Evolutionary conservation across 2,888 invertebrate genomes (phyloP).

Genomic region (Rapana venosa): DNA sequence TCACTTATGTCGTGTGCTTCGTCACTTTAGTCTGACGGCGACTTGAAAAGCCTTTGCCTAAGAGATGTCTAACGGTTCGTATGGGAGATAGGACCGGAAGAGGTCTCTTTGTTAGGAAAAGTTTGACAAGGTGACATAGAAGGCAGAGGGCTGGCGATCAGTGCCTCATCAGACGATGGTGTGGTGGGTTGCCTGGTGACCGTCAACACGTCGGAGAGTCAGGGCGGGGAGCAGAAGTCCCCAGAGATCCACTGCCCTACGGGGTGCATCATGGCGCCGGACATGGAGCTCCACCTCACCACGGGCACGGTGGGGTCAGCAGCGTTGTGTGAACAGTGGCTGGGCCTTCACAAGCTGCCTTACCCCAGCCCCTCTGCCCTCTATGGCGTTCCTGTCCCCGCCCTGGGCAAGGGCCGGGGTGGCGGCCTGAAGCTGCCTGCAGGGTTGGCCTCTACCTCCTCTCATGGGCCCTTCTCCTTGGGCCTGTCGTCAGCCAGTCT

Average conservation of each 20-base stretch:
- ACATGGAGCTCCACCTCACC: neutral
- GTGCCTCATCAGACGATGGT: neutral
- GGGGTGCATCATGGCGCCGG: slow-evolving; percentile 22
- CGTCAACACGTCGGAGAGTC: slow-evolving; percentile 5
- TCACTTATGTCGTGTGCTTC: neutral
- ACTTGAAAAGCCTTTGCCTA: neutral
- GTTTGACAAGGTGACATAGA: neutral
- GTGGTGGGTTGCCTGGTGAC: slow-evolving; percentile 31
- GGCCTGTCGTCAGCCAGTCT: neutral
- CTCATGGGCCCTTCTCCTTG: slow-evolving; percentile 19
- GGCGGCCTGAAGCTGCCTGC: neutral
- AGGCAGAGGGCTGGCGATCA: neutral
- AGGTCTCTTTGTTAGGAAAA: neutral
- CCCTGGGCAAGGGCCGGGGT: neutral
- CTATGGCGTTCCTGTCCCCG: slow-evolving; percentile 22
- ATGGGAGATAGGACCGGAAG: neutral
- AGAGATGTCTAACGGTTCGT: neutral
- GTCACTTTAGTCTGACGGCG: neutral
- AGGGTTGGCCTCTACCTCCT: neutral
- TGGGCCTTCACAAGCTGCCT: slow-evolving; percentile 36
- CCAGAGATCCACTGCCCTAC: neutral
- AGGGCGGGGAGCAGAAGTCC: neutral
- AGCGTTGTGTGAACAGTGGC: slow-evolving; percentile 41
- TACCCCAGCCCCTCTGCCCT: slow-evolving; percentile 30
- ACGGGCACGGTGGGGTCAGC: slow-evolving; percentile 14